Percentiles rank a stretch among this genome's conserved stretches.
phyloP scores from a whole-genome alignment of 2,888 invertebrate species.

The Mactromeris polynyma region DNA sequence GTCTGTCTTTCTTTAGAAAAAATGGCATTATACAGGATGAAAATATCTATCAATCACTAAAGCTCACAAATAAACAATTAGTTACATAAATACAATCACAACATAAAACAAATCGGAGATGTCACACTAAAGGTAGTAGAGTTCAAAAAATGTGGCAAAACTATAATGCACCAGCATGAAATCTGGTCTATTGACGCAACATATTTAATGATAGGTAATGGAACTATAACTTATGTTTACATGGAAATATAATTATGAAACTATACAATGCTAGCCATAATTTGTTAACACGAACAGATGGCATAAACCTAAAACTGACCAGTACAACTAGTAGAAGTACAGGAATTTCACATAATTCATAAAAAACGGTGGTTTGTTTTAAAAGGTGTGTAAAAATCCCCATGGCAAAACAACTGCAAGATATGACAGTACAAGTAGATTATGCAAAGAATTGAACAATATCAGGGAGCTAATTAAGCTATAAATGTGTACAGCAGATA shows the following conservation, averaged over 20 bases:
- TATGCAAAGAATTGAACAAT: too few species aligned
- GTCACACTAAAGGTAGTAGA: not conserved
- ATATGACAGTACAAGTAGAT: too few species aligned
- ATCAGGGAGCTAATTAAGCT: too few species aligned
- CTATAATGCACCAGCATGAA: not conserved
- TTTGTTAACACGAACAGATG: too few species aligned
- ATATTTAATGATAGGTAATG: not conserved
- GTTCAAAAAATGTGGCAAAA: not conserved
- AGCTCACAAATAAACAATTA: not conserved
- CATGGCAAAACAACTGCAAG: too few species aligned
- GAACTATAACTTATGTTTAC: not conserved
- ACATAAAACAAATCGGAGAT: conserved; percentile 14
- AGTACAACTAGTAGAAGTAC: too few species aligned
- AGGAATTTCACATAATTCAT: too few species aligned
- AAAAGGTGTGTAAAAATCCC: too few species aligned
- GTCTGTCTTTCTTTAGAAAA: conserved; percentile 10
- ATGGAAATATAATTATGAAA: not conserved
- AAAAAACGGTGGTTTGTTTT: too few species aligned
- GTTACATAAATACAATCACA: conserved; percentile 8
- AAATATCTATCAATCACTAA: not conserved
- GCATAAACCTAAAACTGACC: too few species aligned
- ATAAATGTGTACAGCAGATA: too few species aligned
- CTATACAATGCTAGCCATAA: too few species aligned
- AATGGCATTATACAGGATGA: not conserved
- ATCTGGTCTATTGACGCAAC: not conserved